Evolutionary conservation across 2,888 invertebrate genomes (phyloP), one percentile per base, ranked within the genome.

Genomic region (Boloria euphrosyne): DNA sequence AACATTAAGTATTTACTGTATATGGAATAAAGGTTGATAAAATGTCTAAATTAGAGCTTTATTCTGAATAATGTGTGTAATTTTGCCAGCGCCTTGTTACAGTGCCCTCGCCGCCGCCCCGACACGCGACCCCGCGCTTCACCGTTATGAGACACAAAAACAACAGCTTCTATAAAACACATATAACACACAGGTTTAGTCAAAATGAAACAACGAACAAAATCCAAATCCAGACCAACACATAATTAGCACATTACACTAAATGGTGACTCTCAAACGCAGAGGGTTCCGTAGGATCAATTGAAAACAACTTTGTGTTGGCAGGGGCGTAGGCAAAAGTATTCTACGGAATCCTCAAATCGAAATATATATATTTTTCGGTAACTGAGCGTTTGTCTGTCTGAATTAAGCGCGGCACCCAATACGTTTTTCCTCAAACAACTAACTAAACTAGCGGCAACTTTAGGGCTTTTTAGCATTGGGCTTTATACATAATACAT

Each of bases 221-320:
- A 90, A 90, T 85, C 82, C 88, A 91, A 90, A 90, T 87, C 89
- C 89, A 91, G 87, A 84, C 89, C 87, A 90, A 89, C 87, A 88
- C 88, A 87, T 86, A 89, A 87, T 90, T 91, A 92, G 91, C 91
- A 91, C 91, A 91, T 84, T 88, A 90, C 89, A 90, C 90, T 92
- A 91, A 89, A 80, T 82, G 82, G 84, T 91, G 87, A 84, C 81
- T 78, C 76, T 75, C 72, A 76, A 74, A 77, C 76, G 76, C 78
- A 75, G 90, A 90, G 90, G 85, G 84, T 87, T 83, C 87, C 90
- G 91, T 89, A 90, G 88, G 76, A 70, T 64, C 57, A 50, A 50
- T 58, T 54, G 44, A 50, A 53, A 38, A 65, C 61, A 63, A 51
- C 17, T 67, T 51, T 66, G 55, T 65, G 63, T 63, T 70, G 69